Evolutionary conservation across 2,888 invertebrate species (phyloP), one percentile per base, ranked within the genome.

Genomic region (Volucella inflata): DNA sequence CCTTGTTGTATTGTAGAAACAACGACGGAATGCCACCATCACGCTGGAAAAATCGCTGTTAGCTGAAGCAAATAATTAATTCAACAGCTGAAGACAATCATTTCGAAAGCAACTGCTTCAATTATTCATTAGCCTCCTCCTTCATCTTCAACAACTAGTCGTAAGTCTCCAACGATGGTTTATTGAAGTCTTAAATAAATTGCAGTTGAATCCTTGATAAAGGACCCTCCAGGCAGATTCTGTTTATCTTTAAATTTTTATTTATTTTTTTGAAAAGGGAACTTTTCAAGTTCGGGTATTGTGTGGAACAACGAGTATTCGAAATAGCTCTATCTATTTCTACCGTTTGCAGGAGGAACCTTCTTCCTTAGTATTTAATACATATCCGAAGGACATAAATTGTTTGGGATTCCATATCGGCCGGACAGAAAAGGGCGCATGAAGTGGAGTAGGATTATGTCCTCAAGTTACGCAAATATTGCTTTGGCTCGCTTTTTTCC

Each of bases 1-100:
- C 50, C 60, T 71, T 51, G 74, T 59, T 64, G 50, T 59, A 36
- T 8, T 12, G 12, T 46, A 48, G 46, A 55, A 46, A 68, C 8
- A 30, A 68, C 16, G 46, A 38, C 36, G 12, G 44, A 53, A 30
- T 6, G 30, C 30, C 30, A 30, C 30, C 30, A 30, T 30, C 6
- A 30, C 30, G 53, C 65, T 67, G 42, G 36, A 42, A 21, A 48
- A 16, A 21, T 40, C 71, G 46, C 59, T 72, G 77, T 78, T 83
- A 71, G 51, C 51, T 78, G n/a, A 46, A 67, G 82, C 82, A 72
- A 78, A 77, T 78, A 82, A 78, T 84, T 79, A 84, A 84, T 84
- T 79, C 78, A 79, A 74, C 72, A 79, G 64, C 79, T 68, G 74
- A 51, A 68, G 70, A 84, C 80, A 76, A 85, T 81, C 68, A 72